Base-by-base conservation (phyloP, 2,797 vertebrate species). In the Saguinus oedipus region DNA sequence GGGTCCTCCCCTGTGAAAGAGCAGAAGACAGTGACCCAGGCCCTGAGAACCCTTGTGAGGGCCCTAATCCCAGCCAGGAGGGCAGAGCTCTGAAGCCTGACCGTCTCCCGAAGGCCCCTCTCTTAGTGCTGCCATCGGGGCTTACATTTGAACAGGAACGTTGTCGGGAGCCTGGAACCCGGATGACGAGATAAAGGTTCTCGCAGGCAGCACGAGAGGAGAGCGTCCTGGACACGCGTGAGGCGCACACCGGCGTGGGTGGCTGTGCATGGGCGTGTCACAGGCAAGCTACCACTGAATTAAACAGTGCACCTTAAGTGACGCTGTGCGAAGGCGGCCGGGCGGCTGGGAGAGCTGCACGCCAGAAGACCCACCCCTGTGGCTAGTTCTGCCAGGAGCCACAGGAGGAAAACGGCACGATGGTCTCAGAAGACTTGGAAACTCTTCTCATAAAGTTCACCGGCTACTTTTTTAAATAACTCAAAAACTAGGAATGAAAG, bases 341-440 rank as follows among this genome's bases (percentile, higher is more conserved):
- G 44, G 44, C 2, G 3, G 44, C 26, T 22, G 12, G 30, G 68
- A 26, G 2, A 6, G 19, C 39, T 68, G 78, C 90, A 20, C 19
- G 19, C 33, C 30, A n/a, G 72, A 39, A 61, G 33, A 59, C 0
- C 0, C 0, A 24, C 9, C 7, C 4, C 1, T 1, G 13, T 2
- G 48, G 22, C 7, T 33, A 20, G 1, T 27, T 30, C 57, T 17
- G 26, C 8, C 48, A 8, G 59, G 39, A 57, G 27, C 15, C 57
- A 11, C 22, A 30, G 48, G 61, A 59, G 42, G 46, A 17, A 75
- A 48, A 15, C 2, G 12, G 0, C 30, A 1, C 1, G 5, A 10
- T 19, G 4, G 1, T 36, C 72, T 55, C 48, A n/a, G n/a, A 68
- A 70, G 10, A 27, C 4, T 1, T 44, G 20, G 53, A 68, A 46